Percentiles rank a stretch among this genome's conserved stretches.
phyloP scores from a whole-genome alignment of 2,888 invertebrate species.

The Pyrocoelia pectoralis region DNA sequence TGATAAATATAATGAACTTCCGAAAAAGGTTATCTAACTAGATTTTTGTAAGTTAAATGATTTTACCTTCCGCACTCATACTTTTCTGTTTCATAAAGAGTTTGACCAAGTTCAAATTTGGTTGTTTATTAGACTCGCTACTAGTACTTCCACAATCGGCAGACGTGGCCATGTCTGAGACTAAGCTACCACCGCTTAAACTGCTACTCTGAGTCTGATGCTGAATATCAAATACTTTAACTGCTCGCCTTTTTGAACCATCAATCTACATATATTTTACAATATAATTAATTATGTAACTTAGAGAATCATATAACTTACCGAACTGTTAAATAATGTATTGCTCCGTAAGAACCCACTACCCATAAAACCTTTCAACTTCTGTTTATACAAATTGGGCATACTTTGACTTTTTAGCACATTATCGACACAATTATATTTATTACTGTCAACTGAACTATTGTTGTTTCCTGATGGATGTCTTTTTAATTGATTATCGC shows the following conservation, averaged over 20 bases:
- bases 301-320: constrained; percentile 57
- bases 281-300: background rate
- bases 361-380: constrained; percentile 61
- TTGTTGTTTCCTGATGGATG: constrained; percentile 75
- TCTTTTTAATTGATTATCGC: constrained; percentile 70
- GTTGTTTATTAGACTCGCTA: constrained; percentile 47
- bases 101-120: constrained; percentile 84
- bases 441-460: constrained; percentile 64
- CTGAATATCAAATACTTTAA: constrained; percentile 60
- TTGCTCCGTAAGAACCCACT: constrained; percentile 43
- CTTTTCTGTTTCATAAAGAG: constrained; percentile 91
- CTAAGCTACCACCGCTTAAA: constrained; percentile 48
- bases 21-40: no score
- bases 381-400: constrained; percentile 74
- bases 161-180: constrained; percentile 60
- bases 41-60: no score
- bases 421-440: constrained; percentile 66
- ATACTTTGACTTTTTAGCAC: constrained; percentile 78
- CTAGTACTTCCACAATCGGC: constrained; percentile 53
- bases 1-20: no score
- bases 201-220: constrained; percentile 56
- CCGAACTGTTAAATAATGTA: constrained; percentile 73
- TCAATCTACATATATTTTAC: constrained; percentile 52
- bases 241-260: constrained; percentile 51
- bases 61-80: constrained; percentile 78